phyloP scores from a whole-genome alignment of 2,113 vertebrate genomes.

The Hippocampus abdominalis region DNA sequence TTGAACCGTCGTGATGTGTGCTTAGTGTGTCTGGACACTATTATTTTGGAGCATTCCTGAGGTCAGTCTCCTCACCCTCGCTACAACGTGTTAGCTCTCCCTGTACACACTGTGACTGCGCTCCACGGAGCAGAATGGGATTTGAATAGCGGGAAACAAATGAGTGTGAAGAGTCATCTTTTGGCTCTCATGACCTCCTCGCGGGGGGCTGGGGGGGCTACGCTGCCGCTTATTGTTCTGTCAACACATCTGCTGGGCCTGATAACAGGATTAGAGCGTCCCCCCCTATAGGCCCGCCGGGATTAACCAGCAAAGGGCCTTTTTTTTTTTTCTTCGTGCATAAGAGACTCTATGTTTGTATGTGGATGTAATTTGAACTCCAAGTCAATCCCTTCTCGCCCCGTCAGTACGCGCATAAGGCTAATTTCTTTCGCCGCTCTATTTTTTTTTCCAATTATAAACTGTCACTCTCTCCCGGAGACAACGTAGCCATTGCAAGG shows the following conservation, averaged over 20 bases:
- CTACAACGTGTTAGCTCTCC: not conserved
- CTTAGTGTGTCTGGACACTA: not conserved
- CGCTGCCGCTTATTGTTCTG: slow-evolving; percentile 64
- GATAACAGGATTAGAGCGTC: slow-evolving; percentile 73
- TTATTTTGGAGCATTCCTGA: slow-evolving; percentile 4
- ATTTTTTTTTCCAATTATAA: slow-evolving; percentile 12
- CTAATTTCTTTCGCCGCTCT: slow-evolving; percentile 12
- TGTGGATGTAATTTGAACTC: slow-evolving; percentile 31
- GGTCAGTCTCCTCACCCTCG: slow-evolving; percentile 5
- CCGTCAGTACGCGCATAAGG: slow-evolving; percentile 15
- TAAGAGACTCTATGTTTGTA: slow-evolving; percentile 23
- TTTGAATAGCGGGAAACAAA: slow-evolving; percentile 26
- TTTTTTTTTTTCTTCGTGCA: slow-evolving; percentile 25
- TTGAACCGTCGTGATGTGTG: not conserved
- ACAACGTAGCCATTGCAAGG: not conserved
- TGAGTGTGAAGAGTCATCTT: slow-evolving; percentile 12
- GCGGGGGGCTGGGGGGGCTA: slow-evolving; percentile 12
- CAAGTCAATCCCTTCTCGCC: slow-evolving; percentile 27
- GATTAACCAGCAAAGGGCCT: slow-evolving; percentile 51
- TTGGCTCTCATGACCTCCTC: slow-evolving; percentile 67
- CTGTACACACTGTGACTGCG: slow-evolving; percentile 3
- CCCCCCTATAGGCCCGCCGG: slow-evolving; percentile 52
- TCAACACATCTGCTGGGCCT: slow-evolving; percentile 69
- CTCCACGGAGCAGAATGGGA: slow-evolving; percentile 20
- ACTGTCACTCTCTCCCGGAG: slow-evolving; percentile 1